Evolutionary conservation across 1,140 invertebrate species (phyloP), one percentile per base, ranked within the genome.

Genomic region (Cyclina sinensis): DNA sequence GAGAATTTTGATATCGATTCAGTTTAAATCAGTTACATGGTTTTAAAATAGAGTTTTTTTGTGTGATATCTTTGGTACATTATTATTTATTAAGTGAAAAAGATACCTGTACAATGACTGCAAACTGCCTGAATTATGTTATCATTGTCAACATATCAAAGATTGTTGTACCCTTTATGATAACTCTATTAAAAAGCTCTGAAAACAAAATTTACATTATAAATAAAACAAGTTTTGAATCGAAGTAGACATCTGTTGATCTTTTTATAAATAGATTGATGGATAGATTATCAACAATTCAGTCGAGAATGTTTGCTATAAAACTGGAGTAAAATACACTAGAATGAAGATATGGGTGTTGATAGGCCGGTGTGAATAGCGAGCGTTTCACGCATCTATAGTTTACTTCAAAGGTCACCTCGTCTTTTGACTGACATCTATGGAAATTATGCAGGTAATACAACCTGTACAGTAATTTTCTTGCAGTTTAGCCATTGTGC

Each of bases 191-290:
- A n/a, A n/a, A n/a, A n/a, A n/a, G n/a, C n/a, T n/a, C n/a, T n/a
- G 43, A 43, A 43, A 43, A 43, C 5, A 43, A 14, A 43, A 14
- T 43, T 43, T 43, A 14, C 43, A 7, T 43, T n/a, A n/a, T 43
- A 7, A 43, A 43, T 43, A 7, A 43, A 43, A 43, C 43, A 43
- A 43, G 43, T 24, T 57, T 57, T 57, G 7, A 57, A 57, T 65
- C 5, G 5, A 65, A 9, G n/a, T 16, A 65, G 59, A 65, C 59
- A 65, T 65, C 59, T 65, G 59, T 65, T 27, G 59, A 65, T 65
- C 59, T 65, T 65, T 65, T 30, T 65, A 35, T 65, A 65, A 27
- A 65, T 65, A 30, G 27, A 35, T 30, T 65, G 11, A 27, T 18
- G 30, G 59, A 65, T 65, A 65, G 24, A 65, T 30, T 30, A 30